Conservation (phyloP, 2,888 invertebrate genomes). For the Charanyca ferruginea region DNA sequence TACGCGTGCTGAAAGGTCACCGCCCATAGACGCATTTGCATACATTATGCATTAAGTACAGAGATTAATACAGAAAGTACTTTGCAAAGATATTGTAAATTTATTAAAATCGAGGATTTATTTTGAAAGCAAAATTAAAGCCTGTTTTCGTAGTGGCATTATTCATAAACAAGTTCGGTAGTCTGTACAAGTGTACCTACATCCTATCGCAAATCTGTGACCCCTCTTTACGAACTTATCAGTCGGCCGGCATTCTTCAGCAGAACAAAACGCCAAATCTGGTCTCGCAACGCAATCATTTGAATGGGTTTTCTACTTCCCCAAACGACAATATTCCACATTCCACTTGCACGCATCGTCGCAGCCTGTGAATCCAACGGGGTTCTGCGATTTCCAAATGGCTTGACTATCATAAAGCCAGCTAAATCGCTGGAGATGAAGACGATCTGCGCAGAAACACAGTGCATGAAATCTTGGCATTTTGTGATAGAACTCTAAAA, state of each 20-base stretch:
- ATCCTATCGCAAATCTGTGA: background rate
- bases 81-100: slow-evolving; percentile 6
- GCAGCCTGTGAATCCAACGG: background rate
- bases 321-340: background rate
- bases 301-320: background rate
- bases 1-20: slow-evolving; percentile 64
- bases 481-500: background rate
- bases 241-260: background rate
- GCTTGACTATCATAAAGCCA: background rate
- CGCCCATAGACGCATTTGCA: slow-evolving; percentile 40
- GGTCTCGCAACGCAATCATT: background rate
- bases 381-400: background rate
- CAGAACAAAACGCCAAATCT: background rate
- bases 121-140: background rate
- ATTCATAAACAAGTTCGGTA: background rate
- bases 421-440: background rate
- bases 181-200: background rate
- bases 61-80: slow-evolving; percentile 16
- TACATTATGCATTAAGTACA: slow-evolving; percentile 31
- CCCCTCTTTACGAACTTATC: background rate
- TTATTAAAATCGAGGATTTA: slow-evolving; percentile 10
- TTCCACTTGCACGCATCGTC: background rate
- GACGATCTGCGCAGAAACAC: background rate
- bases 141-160: background rate
- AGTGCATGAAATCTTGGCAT: too few relatives aligned